Evolutionary conservation across 1,140 invertebrate species (phyloP), one percentile per base, ranked within the genome.

Genomic region (Drosophila sp.): DNA sequence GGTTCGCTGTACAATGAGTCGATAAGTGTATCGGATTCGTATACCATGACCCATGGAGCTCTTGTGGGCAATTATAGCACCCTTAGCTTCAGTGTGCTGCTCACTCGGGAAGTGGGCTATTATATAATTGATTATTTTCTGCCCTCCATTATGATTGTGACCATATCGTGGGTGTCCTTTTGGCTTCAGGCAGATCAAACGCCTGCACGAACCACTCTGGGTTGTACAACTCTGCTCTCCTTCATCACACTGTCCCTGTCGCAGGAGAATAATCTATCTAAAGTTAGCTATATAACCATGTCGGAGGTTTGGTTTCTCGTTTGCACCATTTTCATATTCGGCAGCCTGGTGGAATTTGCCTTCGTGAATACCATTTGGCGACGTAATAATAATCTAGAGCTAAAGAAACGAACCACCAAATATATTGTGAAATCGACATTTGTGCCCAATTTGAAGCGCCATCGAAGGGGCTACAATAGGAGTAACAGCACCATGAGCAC

Each of bases 41-140:
- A 93, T 0, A 93, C 94, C 72, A 94, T 95, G 90, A 93, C 95
- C 66, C 94, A 95, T 63, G 95, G 95, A 23, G 94, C 95, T 76
- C 94, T 96, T 92, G 95, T 94, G 83, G 96, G 96, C 17, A 96
- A 97, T 90, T 97, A 96, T 92, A 97, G 96, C 80, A 94, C 95
- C 0, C 93, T 97, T 40, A 95, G 94, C n/a, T 96, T 97, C 70
- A 95, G 95, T 7, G 96, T 97, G 79, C 94, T 95, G 85, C 91
- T 97, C 8, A 94, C 95, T 1, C 93, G 96, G 7, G 96, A 97
- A 93, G 95, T 97, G 82, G 97, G 96, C 40, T 97, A 97, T 91
- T 97, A 98, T 76, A 93, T 98, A 47, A 96, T 98, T 94, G 97
- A 97, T 76, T 98, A 97, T 86, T 98, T 97, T 80, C 94, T 98